phyloP scores from a whole-genome alignment of 2,113 vertebrate species.

The Todiramphus chloris region DNA sequence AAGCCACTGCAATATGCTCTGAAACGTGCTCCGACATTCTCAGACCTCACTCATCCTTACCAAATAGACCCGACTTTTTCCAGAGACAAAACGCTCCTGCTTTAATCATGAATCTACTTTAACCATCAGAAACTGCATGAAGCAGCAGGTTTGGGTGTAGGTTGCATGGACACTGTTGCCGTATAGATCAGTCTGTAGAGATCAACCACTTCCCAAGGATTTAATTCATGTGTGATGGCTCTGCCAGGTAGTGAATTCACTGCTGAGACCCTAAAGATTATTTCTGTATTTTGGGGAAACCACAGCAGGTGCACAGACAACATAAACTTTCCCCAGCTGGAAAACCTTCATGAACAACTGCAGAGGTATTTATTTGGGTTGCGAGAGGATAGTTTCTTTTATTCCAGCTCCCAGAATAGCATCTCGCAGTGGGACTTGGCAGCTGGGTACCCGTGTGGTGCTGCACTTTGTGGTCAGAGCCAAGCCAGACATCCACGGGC shows the following conservation, averaged over 20 bases:
- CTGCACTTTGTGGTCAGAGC: neutral
- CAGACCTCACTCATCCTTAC: neutral
- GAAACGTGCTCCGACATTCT: neutral
- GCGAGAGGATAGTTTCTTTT: neutral
- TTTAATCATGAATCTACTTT: neutral
- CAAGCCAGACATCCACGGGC: neutral
- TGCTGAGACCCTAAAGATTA: neutral
- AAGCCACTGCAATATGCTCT: neutral
- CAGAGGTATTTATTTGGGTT: neutral
- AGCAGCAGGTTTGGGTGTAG: neutral
- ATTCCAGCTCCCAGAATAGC: slow-evolving; percentile 49
- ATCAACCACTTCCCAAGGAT: neutral
- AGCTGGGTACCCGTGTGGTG: neutral
- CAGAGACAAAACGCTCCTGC: neutral
- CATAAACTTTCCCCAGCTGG: slow-evolving; percentile 22
- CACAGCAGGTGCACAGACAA: neutral
- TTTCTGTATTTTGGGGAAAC: neutral
- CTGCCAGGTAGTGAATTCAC: neutral
- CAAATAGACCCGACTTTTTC: neutral
- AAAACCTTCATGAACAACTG: neutral
- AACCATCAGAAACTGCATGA: neutral
- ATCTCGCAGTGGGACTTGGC: neutral
- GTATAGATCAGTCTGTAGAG: neutral
- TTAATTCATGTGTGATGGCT: neutral
- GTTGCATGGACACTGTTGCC: neutral